These are phyloP conservation scores for Melanotaenia pygmaea DNA, from an alignment of 2,797 vertebrate species.

Conservation along the genomic window DNA sequence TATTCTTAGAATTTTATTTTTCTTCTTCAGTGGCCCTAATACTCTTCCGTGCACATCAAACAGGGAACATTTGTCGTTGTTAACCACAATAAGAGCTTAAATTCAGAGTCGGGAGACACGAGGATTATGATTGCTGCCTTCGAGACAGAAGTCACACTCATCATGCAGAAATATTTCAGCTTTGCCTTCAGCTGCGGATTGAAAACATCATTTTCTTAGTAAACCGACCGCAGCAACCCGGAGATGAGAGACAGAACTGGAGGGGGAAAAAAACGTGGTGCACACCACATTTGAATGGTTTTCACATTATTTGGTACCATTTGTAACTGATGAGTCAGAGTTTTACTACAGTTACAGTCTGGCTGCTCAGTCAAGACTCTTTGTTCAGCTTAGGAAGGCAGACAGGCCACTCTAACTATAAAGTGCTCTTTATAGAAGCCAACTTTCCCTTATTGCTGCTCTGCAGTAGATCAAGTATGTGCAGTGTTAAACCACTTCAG, in stretches of 20 bases:
- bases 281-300: not conserved
- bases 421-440: not conserved
- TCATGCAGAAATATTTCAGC: constrained; percentile 28
- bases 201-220: constrained; percentile 2
- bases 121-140: not conserved
- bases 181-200: constrained; percentile 3
- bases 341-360: not conserved
- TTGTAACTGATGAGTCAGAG: constrained; percentile 8
- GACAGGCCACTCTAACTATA: constrained; percentile 2
- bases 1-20: too few relatives aligned
- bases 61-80: not conserved
- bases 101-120: not conserved
- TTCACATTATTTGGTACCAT: not conserved
- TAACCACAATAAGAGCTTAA: not conserved
- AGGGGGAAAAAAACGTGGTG: not conserved
- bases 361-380: constrained; percentile 9
- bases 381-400: constrained; percentile 3
- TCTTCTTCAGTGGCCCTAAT: too few relatives aligned
- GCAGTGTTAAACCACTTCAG: not conserved
- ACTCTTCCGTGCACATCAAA: too few relatives aligned
- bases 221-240: not conserved
- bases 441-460: not conserved
- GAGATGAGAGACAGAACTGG: not conserved
- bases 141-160: not conserved
- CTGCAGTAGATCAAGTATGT: not conserved